A percentile compares a stretch with the other conserved stretches of the same genome.
phyloP scores from a whole-genome alignment of 2,888 invertebrate genomes.

The Eupithecia centaureata region DNA sequence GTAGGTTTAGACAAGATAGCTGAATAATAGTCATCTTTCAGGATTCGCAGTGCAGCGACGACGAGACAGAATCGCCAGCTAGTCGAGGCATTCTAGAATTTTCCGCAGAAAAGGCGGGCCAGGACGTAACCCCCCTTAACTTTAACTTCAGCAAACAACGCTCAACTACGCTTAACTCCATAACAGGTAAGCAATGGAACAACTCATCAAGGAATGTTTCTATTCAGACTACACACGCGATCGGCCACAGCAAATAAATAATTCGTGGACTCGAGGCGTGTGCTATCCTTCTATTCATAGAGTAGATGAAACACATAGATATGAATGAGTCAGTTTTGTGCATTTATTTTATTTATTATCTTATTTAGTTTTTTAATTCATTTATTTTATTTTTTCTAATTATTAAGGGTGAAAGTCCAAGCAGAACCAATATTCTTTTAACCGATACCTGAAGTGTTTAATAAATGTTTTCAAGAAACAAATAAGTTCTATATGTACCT shows the following conservation, averaged over 20 bases:
- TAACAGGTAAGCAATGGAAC: conserved; percentile 84
- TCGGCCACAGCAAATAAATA: conserved; percentile 39
- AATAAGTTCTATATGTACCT: not conserved
- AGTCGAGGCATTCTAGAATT: conserved; percentile 92
- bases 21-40: conserved; percentile 43
- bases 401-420: conserved; percentile 13
- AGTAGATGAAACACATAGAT: conserved; percentile 71
- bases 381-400: conserved; percentile 26
- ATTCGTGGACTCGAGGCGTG: conserved; percentile 50
- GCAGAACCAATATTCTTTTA: not conserved
- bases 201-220: conserved; percentile 49
- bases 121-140: conserved; percentile 94
- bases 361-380: conserved; percentile 26
- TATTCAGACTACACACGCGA: conserved; percentile 46
- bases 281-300: conserved; percentile 57
- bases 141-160: conserved; percentile 89
- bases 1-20: not conserved
- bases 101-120: conserved; percentile 93
- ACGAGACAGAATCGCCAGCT: conserved; percentile 78
- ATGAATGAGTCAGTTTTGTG: conserved; percentile 63
- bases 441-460: not conserved
- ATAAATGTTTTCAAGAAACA: not conserved
- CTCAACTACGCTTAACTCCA: conserved; percentile 89
- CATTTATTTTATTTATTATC: conserved; percentile 58
- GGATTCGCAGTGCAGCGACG: conserved; percentile 81